Percentiles rank a stretch among this genome's conserved stretches.
Conservation (phyloP, 2,888 invertebrate species). For the Margaritifera margaritifera region DNA sequence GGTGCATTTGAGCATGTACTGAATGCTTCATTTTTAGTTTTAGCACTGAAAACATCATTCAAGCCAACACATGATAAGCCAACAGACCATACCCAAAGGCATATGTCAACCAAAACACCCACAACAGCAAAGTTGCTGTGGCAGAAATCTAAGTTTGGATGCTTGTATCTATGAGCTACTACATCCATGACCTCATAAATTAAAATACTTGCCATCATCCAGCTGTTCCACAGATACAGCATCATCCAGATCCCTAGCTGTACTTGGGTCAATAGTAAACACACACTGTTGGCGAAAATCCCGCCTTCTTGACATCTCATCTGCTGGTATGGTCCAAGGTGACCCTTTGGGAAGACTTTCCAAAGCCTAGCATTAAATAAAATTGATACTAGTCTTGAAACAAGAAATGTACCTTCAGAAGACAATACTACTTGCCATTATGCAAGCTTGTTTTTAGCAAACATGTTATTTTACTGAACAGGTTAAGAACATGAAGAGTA, state of each 20-base stretch:
- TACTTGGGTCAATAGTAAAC: constrained; percentile 95
- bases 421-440: not conserved
- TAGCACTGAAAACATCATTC: too few relatives aligned
- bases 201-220: constrained; percentile 76
- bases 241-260: constrained; percentile 95
- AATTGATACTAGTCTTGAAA: not conserved
- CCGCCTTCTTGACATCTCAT: constrained; percentile 66
- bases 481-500: too few relatives aligned
- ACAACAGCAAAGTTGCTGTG: too few relatives aligned
- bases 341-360: constrained; percentile 59
- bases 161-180: too few relatives aligned
- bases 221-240: constrained; percentile 87
- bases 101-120: too few relatives aligned
- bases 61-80: too few relatives aligned
- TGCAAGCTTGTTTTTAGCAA: too few relatives aligned
- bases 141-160: too few relatives aligned
- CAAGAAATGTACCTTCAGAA: not conserved
- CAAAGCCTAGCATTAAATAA: constrained; percentile 45
- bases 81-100: too few relatives aligned
- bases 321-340: constrained; percentile 68
- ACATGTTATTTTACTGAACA: too few relatives aligned
- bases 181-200: constrained; percentile 11
- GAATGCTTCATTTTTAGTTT: too few relatives aligned
- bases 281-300: constrained; percentile 80
- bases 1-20: too few relatives aligned